phyloP scores from a whole-genome alignment of 2,113 vertebrate species.

The Pygoscelis antarcticus region DNA sequence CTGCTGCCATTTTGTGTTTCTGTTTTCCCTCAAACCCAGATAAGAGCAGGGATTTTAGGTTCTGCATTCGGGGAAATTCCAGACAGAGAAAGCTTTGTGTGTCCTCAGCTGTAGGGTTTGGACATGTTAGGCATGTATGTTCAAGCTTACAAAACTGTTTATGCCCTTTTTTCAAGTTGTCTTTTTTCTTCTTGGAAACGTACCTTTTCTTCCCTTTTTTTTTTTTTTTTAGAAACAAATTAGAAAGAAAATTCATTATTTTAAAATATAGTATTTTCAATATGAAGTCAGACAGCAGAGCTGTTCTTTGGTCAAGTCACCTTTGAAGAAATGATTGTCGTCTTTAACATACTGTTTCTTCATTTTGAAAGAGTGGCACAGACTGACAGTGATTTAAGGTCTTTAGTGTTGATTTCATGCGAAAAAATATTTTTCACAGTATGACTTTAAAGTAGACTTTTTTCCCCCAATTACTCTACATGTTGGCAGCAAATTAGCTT shows the following conservation, averaged over 20 bases:
- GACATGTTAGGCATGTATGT: not conserved
- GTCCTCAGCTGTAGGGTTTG: not conserved
- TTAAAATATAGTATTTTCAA: not conserved
- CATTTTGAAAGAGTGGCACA: not conserved
- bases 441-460: slow-evolving; percentile 55
- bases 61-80: not conserved
- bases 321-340: slow-evolving; percentile 48
- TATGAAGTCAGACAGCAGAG: not conserved
- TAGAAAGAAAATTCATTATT: not conserved
- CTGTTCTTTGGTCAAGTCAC: not conserved
- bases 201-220: not conserved
- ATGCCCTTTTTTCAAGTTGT: not conserved
- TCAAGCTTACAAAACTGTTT: not conserved
- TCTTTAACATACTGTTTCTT: not conserved
- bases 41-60: not conserved
- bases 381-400: slow-evolving; percentile 44
- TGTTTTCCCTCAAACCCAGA: not conserved
- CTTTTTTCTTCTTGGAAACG: not conserved
- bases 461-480: slow-evolving; percentile 20
- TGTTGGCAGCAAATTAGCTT: slow-evolving; percentile 67
- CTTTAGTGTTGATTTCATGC: slow-evolving; percentile 17
- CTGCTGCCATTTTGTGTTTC: not conserved
- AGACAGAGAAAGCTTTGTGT: accelerated
- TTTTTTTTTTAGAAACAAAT: not conserved
- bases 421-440: slow-evolving; percentile 38